Conservation (phyloP, 2,113 vertebrate species). For the Chelonoidis abingdonii region DNA sequence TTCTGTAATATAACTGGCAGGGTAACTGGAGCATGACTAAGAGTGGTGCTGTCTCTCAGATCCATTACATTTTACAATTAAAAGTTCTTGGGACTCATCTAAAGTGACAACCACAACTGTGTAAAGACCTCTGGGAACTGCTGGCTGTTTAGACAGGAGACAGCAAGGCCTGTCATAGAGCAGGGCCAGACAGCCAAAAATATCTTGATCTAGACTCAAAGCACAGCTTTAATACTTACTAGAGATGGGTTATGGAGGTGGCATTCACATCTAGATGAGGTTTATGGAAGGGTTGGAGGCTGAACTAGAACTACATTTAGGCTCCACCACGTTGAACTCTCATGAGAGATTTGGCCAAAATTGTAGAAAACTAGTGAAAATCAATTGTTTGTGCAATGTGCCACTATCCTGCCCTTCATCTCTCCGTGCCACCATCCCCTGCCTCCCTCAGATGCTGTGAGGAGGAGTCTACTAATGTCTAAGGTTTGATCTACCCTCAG, state of each 20-base stretch:
- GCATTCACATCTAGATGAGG: constrained; percentile 21
- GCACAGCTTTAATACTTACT: constrained; percentile 15
- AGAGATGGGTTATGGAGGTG: constrained; percentile 23
- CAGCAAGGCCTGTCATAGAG: constrained; percentile 28
- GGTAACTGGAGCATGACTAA: constrained; percentile 58
- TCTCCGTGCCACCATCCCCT: not conserved
- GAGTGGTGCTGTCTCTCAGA: constrained; percentile 64
- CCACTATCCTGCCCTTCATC: not conserved
- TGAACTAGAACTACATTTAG: not conserved
- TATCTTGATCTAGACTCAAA: not conserved
- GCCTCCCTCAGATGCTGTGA: not conserved
- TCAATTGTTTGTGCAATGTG: constrained; percentile 21
- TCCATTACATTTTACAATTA: constrained; percentile 66
- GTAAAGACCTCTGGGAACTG: constrained; percentile 58
- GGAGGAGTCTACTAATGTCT: not conserved
- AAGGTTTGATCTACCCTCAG: not conserved
- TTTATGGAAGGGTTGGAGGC: not conserved
- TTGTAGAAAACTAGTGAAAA: constrained; percentile 40
- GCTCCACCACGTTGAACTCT: constrained; percentile 2
- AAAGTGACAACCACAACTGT: constrained; percentile 54
- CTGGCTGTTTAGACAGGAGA: constrained; percentile 51
- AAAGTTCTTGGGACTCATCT: constrained; percentile 70
- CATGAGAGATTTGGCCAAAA: not conserved
- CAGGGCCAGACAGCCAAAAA: constrained; percentile 27
- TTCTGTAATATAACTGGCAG: constrained; percentile 63